Percentiles rank a stretch among this genome's conserved stretches.
Conservation (phyloP, 2,888 invertebrate genomes). For the Microchrysa polita region DNA sequence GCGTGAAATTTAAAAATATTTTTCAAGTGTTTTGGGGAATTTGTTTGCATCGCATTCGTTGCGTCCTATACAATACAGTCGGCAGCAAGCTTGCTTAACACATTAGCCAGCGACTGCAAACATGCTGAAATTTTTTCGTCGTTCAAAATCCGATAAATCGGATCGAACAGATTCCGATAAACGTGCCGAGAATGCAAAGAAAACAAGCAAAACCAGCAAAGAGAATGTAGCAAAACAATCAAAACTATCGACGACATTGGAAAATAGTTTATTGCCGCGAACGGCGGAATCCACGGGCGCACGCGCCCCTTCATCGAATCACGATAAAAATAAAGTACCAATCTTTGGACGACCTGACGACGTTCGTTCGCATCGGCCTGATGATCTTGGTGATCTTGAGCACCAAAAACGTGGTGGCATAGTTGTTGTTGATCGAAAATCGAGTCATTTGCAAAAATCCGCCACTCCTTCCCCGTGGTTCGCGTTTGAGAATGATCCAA, state of each 20-base stretch:
- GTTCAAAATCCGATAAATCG: constrained; percentile 51
- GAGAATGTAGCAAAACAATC: constrained; percentile 51
- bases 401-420: not conserved
- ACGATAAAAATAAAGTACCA: constrained; percentile 47
- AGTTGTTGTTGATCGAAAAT: constrained; percentile 1
- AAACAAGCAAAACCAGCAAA: constrained; percentile 45
- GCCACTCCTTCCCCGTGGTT: constrained; percentile 7
- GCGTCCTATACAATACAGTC: not conserved
- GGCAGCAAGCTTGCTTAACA: too few relatives aligned
- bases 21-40: not conserved
- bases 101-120: constrained; percentile 48
- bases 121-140: constrained; percentile 60
- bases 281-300: not conserved
- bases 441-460: constrained; percentile 16
- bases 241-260: constrained; percentile 40
- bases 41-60: not conserved
- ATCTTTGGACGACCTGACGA: not conserved
- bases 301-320: constrained; percentile 33
- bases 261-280: constrained; percentile 19
- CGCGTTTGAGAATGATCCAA: constrained; percentile 18
- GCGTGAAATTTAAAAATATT: not conserved
- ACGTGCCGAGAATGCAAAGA: constrained; percentile 16
- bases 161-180: constrained; percentile 20
- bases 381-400: not conserved
- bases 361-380: too few relatives aligned